Percentiles rank a stretch among this genome's conserved stretches.
phyloP scores from a whole-genome alignment of 2,888 invertebrate genomes.

The Callimorpha dominula region DNA sequence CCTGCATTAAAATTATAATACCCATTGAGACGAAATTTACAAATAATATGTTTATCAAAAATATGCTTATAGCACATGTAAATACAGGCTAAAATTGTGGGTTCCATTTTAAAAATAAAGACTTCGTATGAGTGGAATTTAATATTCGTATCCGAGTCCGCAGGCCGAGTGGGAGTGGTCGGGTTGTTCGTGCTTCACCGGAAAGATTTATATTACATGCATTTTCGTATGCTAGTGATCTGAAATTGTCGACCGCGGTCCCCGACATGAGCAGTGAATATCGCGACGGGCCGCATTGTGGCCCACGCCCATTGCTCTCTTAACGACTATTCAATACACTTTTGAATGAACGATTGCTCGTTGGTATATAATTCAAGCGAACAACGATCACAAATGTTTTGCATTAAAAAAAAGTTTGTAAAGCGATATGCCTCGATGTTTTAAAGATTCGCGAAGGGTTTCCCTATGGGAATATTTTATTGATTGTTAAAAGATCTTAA shows the following conservation, averaged over 20 bases:
- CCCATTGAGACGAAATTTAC: constrained; percentile 71
- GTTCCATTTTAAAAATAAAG: constrained; percentile 76
- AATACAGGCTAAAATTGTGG: constrained; percentile 78
- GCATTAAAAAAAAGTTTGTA: constrained; percentile 77
- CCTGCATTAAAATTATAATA: constrained; percentile 84
- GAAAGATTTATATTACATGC: constrained; percentile 87
- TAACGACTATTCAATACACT: constrained; percentile 85
- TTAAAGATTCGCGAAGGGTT: constrained; percentile 62
- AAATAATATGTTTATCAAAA: constrained; percentile 53
- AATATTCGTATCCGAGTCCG: constrained; percentile 83
- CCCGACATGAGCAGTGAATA: constrained; percentile 53
- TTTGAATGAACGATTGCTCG: constrained; percentile 85
- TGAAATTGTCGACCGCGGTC: constrained; percentile 80
- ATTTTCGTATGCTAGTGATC: constrained; percentile 85
- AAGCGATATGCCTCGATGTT: constrained; percentile 76
- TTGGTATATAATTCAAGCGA: constrained; percentile 80
- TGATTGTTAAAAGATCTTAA: constrained; percentile 50
- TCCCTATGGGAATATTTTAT: constrained; percentile 61
- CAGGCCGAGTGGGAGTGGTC: constrained; percentile 84
- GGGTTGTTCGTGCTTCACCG: constrained; percentile 83
- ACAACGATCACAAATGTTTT: constrained; percentile 73
- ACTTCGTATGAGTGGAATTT: constrained; percentile 81
- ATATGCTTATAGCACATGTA: constrained; percentile 65
- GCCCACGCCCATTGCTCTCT: constrained; percentile 80
- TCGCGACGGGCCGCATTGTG: constrained; percentile 69